phyloP scores from a whole-genome alignment of 2,113 vertebrate species.

The Cyprinodon tularosa region DNA sequence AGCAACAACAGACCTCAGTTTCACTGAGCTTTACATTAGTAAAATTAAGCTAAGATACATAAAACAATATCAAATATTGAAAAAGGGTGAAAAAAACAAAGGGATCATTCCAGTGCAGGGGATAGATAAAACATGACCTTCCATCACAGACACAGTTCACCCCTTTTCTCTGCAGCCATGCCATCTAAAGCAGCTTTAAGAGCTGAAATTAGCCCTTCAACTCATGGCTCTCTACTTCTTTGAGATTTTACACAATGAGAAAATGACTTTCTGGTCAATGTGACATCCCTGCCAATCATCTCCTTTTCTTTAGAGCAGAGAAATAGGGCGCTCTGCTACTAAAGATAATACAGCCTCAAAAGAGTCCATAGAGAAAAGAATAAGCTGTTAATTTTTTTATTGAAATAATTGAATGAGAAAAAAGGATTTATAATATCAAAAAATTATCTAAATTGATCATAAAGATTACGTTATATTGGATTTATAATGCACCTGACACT shows the following conservation, averaged over 20 bases:
- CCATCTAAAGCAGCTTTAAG: constrained; percentile 8
- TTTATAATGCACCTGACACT: too few species aligned
- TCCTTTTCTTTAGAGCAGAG: neutral
- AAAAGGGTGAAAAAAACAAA: too few species aligned
- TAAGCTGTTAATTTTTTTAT: neutral
- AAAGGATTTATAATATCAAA: too few species aligned
- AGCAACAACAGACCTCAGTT: too few species aligned
- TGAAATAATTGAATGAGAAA: neutral
- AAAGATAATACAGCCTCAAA: neutral
- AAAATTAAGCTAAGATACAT: neutral
- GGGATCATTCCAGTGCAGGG: neutral
- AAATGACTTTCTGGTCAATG: constrained; percentile 25
- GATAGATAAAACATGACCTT: neutral
- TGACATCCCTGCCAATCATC: constrained; percentile 1
- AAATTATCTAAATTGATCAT: too few species aligned
- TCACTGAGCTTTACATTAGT: neutral
- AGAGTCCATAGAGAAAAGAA: neutral
- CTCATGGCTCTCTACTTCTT: neutral
- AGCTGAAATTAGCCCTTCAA: constrained; percentile 36
- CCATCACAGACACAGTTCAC: neutral
- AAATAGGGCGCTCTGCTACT: neutral
- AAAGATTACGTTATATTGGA: too few species aligned
- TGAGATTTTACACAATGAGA: constrained; percentile 26
- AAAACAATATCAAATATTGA: neutral
- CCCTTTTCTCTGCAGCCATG: neutral